These are phyloP conservation scores for Amaurobius ferox DNA, from an alignment of 2,888 invertebrate species.

Conservation along the genomic window DNA sequence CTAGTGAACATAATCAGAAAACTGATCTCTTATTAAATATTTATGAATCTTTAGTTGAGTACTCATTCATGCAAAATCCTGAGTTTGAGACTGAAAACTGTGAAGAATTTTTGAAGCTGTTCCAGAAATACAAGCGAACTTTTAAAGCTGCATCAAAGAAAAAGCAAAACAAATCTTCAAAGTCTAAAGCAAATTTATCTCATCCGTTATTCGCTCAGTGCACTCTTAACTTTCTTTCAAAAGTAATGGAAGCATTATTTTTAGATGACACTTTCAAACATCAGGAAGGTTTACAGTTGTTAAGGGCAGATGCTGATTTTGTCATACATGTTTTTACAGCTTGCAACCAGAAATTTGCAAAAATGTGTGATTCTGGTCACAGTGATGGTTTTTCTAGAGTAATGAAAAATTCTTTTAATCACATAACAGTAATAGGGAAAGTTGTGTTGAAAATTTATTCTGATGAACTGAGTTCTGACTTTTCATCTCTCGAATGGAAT, in stretches of 20 bases:
- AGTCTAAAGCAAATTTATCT: constrained; percentile 21
- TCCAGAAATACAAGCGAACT: constrained; percentile 34
- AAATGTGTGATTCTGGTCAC: constrained; percentile 43
- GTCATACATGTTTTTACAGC: constrained; percentile 34
- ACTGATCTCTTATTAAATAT: constrained; percentile 81
- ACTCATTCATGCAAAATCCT: constrained; percentile 35
- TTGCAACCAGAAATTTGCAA: constrained; percentile 43
- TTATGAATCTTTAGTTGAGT: constrained; percentile 83
- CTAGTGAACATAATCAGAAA: not conserved
- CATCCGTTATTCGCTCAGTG: not conserved
- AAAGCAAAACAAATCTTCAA: constrained; percentile 44
- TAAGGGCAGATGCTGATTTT: constrained; percentile 43
- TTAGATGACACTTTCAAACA: constrained; percentile 37
- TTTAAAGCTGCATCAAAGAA: constrained; percentile 28
- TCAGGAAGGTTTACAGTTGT: constrained; percentile 49
- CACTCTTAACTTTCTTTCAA: constrained; percentile 36
- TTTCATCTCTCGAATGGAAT: constrained; percentile 38
- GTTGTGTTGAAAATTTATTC: constrained; percentile 41
- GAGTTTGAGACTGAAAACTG: constrained; percentile 30
- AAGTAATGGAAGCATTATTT: constrained; percentile 37
- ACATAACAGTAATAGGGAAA: constrained; percentile 23
- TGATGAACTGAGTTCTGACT: constrained; percentile 34
- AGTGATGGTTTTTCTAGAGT: constrained; percentile 42
- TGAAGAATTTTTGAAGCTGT: constrained; percentile 46
- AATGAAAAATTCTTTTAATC: constrained; percentile 22